These are phyloP conservation scores for Cephonodes hylas DNA, from an alignment of 2,888 invertebrate genomes.

Conservation along the genomic window DNA sequence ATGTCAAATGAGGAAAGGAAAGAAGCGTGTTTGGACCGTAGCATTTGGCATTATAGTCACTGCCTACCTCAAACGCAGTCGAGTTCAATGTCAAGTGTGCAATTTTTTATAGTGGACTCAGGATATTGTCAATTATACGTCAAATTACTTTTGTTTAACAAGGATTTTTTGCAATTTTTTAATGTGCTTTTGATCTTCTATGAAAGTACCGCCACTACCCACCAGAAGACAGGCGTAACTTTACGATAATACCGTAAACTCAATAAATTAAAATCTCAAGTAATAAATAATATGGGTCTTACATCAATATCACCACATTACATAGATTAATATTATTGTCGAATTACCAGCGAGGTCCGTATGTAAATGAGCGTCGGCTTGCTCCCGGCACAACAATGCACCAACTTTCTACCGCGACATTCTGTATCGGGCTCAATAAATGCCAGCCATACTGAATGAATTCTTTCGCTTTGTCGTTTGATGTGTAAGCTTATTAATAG, in stretches of 20 bases:
- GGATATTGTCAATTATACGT: no score
- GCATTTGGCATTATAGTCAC: no score
- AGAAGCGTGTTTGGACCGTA: no score
- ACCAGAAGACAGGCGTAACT: no score
- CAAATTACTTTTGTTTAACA: no score
- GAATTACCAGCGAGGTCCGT: not conserved
- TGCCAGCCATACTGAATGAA: not conserved
- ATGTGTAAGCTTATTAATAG: not conserved
- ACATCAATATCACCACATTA: not conserved
- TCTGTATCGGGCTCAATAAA: not conserved
- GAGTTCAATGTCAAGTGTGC: no score
- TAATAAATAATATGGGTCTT: not conserved
- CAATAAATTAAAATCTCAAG: not conserved
- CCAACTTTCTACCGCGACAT: conserved; percentile 9
- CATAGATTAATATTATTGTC: not conserved
- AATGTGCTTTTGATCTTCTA: no score
- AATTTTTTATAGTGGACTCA: no score
- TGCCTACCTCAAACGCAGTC: no score
- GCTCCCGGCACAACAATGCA: not conserved
- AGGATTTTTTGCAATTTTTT: no score
- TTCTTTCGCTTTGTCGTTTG: not conserved
- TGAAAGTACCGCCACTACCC: not conserved
- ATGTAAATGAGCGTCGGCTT: conserved; percentile 6
- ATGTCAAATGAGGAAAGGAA: no score
- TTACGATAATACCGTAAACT: no score